Evolutionary conservation across 2,797 vertebrate species (phyloP).

Genomic region (Anguilla anguilla): DNA sequence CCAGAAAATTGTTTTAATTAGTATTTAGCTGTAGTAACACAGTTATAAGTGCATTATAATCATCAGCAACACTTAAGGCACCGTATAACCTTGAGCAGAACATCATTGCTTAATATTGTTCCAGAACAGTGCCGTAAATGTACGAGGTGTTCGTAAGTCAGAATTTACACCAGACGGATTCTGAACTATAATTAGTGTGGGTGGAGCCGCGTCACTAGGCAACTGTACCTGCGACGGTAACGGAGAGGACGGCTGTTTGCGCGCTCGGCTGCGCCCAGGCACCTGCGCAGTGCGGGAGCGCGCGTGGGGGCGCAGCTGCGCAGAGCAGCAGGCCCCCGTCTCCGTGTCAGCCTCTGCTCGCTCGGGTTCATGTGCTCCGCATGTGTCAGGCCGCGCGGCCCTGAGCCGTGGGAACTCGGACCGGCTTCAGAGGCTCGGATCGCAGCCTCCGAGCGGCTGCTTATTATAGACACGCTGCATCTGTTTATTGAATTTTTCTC

Average conservation of each 20-base stretch:
- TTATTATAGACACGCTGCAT: slow-evolving; percentile 45
- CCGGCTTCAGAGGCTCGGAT: neutral
- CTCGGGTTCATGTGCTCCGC: neutral
- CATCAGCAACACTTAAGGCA: neutral
- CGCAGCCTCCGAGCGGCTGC: slow-evolving; percentile 24
- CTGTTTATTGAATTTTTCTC: slow-evolving; percentile 52
- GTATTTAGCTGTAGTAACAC: neutral
- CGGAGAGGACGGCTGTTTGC: slow-evolving; percentile 47
- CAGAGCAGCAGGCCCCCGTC: neutral
- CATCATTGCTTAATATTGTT: neutral
- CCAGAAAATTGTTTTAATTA: neutral
- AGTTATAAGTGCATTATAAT: neutral
- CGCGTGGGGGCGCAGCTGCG: neutral
- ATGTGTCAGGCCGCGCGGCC: neutral
- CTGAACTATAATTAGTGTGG: neutral
- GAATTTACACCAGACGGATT: neutral
- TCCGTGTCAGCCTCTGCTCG: neutral
- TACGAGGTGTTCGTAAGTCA: neutral
- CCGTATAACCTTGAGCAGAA: neutral
- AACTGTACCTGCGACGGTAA: slow-evolving; percentile 36
- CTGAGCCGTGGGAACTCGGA: slow-evolving; percentile 31
- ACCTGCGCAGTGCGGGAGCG: neutral
- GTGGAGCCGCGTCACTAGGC: slow-evolving; percentile 23
- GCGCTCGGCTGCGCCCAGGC: slow-evolving; percentile 14
- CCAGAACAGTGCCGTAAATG: neutral